Base-by-base conservation (phyloP, 2,888 invertebrate genomes). In the Strigamia transsilvanica region DNA sequence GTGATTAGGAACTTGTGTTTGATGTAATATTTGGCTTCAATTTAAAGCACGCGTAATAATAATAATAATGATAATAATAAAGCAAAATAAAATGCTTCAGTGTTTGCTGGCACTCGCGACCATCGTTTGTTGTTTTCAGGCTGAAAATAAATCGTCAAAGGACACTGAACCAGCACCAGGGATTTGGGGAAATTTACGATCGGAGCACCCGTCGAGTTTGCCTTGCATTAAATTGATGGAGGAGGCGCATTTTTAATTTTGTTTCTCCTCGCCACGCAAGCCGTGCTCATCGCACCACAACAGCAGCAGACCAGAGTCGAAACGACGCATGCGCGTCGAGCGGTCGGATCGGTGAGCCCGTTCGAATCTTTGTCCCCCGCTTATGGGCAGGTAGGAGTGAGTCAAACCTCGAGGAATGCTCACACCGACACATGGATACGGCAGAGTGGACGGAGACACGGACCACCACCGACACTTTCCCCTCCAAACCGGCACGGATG, bases 401-500 rank as follows among this genome's bases (percentile, higher is more conserved):
- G 61, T 15, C 61, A 66, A 66, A 66, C 18, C 61, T 10, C 61
- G 61, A 66, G 61, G 61, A 66, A 66, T 66, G 61, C 61, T 66
- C 61, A 66, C 61, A 66, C 61, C 61, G 61, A 66, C 61, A 66
- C 61, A 66, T 66, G 61, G 61, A 66, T 66, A 66, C 61, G 61
- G 61, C 61, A 66, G 61, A 66, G 61, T 66, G 61, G 61, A 66
- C 61, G 23, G 61, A 66, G 61, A 66, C 61, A 23, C 61, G 61
- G 46, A 46, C 46, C 61, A 66, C 61, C 23, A 23, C 61, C 23
- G 21, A 66, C 61, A 66, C 21, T 66, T 66, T 66, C 21, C 21
- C 61, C 21, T 66, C 6, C 61, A 66, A 23, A 66, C 61, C 21
- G n/a, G 21, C 61, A 66, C 61, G 23, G 21, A 66, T 66, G 61